Percentiles rank a stretch among this genome's conserved stretches.
phyloP scores from a whole-genome alignment of 2,888 invertebrate species.

The Strigamia transsilvanica region DNA sequence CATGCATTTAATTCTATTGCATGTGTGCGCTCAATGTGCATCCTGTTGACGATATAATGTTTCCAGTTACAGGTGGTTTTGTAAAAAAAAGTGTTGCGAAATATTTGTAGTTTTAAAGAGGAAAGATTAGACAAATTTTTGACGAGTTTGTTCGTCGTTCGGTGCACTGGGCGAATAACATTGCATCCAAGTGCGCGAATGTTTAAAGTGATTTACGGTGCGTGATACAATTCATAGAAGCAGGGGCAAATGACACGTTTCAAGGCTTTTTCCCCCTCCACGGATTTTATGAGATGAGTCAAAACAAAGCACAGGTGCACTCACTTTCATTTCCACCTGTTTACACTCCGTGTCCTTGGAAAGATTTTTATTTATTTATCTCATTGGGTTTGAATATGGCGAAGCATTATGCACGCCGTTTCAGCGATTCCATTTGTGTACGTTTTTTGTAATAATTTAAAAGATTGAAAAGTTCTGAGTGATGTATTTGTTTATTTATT shows the following conservation, averaged over 20 bases:
- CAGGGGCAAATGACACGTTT: conserved; percentile 12
- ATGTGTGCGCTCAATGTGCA: conserved; percentile 14
- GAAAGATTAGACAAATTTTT: background rate
- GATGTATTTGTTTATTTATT: background rate
- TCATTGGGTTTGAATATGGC: background rate
- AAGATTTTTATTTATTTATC: background rate
- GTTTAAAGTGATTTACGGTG: background rate
- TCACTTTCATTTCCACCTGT: background rate
- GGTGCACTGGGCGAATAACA: background rate
- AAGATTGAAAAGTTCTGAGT: too few relatives aligned
- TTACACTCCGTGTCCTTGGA: conserved; percentile 15
- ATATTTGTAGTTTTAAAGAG: background rate
- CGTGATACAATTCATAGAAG: background rate
- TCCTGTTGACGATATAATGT: background rate
- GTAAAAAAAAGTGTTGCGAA: background rate
- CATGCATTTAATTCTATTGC: conserved; percentile 5
- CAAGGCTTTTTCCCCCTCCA: background rate
- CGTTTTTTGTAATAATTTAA: background rate
- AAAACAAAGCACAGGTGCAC: conserved; percentile 10
- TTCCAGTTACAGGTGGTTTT: background rate
- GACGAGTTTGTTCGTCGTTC: background rate
- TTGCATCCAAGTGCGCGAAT: background rate
- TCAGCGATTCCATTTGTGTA: conserved; percentile 20
- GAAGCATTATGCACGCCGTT: background rate
- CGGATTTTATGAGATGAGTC: conserved; percentile 4